phyloP scores from a whole-genome alignment of 1,140 invertebrate species.

The Hesperophylax magnus region DNA sequence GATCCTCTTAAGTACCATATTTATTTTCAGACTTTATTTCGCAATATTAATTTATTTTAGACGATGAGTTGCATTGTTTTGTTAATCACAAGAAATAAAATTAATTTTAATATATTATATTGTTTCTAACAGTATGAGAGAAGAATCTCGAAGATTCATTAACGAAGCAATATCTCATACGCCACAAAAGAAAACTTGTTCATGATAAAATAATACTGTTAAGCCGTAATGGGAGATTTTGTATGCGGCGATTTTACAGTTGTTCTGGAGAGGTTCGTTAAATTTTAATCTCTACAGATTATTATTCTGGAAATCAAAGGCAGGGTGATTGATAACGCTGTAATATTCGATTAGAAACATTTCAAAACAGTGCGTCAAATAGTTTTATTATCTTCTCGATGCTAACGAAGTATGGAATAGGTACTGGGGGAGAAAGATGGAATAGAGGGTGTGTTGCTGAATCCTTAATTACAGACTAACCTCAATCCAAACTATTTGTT shows the following conservation, averaged over 20 bases:
- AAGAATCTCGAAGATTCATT: background rate
- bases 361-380: slow-evolving; percentile 38
- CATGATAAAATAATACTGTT: background rate
- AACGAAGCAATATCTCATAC: background rate
- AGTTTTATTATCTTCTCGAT: slow-evolving; percentile 4
- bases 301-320: slow-evolving; percentile 17
- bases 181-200: background rate
- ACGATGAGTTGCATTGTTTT: too few relatives aligned
- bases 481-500: too few relatives aligned
- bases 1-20: too few relatives aligned
- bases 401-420: background rate
- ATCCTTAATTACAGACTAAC: too few relatives aligned
- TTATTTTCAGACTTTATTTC: too few relatives aligned
- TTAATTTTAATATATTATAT: too few relatives aligned
- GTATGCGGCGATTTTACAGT: background rate
- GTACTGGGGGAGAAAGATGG: background rate
- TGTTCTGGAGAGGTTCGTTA: slow-evolving; percentile 5
- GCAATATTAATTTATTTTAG: too few relatives aligned
- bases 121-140: too few relatives aligned
- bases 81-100: too few relatives aligned
- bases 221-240: background rate
- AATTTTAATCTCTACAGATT: slow-evolving; percentile 20
- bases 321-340: slow-evolving; percentile 40
- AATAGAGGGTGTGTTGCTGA: too few relatives aligned
- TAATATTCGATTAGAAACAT: slow-evolving; percentile 42